A percentile compares a stretch with the other conserved stretches of the same genome.
Conservation (phyloP, 2,113 vertebrate genomes). For the Colistium nudipinnis region DNA sequence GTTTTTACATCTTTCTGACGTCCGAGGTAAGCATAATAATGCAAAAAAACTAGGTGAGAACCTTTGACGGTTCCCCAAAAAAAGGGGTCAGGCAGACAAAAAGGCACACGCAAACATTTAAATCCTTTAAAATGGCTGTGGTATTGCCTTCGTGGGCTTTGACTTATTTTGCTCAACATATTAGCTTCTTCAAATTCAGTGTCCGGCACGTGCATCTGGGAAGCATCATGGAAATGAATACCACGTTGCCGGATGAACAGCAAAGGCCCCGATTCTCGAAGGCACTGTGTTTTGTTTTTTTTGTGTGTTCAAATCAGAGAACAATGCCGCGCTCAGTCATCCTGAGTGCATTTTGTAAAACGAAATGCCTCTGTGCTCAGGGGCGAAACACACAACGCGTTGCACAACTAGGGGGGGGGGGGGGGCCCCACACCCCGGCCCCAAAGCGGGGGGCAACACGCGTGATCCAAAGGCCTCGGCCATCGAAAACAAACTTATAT, state of each 20-base stretch:
- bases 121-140: conserved; percentile 31
- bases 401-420: conserved; percentile 16
- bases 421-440: too few species aligned
- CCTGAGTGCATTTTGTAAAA: conserved; percentile 10
- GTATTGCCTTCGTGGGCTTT: conserved; percentile 14
- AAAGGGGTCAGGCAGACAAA: neutral
- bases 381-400: neutral
- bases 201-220: conserved; percentile 49
- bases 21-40: neutral
- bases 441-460: too few species aligned
- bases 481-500: conserved; percentile 7
- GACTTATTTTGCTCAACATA: conserved; percentile 34
- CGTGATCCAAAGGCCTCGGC: conserved; percentile 38
- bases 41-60: neutral
- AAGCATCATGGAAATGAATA: conserved; percentile 54
- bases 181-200: conserved; percentile 32
- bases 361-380: conserved; percentile 22
- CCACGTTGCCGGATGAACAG: conserved; percentile 9
- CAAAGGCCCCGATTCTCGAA: conserved; percentile 10
- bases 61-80: neutral
- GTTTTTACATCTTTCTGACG: neutral
- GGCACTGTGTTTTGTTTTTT: conserved; percentile 9
- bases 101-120: neutral
- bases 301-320: conserved; percentile 12
- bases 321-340: conserved; percentile 9